Conservation (phyloP, 2,888 invertebrate genomes). For the Euphydryas editha region DNA sequence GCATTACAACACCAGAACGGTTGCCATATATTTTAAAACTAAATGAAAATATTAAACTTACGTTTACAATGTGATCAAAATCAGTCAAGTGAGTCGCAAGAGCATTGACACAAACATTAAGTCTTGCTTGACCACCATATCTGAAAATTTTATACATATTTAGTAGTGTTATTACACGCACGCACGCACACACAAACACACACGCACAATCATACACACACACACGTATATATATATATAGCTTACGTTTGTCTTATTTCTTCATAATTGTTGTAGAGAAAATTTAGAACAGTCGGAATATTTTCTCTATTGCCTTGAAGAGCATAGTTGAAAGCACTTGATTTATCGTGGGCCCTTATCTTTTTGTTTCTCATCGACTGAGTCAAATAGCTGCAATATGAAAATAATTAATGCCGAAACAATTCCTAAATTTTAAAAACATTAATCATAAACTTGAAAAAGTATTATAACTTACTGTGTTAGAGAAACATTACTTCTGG, state of each 20-base stretch:
- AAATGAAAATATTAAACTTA: no score
- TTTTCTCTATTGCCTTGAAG: conserved; percentile 83
- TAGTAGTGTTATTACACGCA: no score
- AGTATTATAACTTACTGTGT: conserved; percentile 55
- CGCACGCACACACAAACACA: no score
- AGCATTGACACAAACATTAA: conserved; percentile 57
- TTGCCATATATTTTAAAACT: no score
- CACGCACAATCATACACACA: no score
- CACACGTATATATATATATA: no score
- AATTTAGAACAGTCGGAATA: conserved; percentile 76
- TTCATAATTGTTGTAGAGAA: conserved; percentile 65
- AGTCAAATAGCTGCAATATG: conserved; percentile 75
- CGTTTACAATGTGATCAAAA: conserved; percentile 55
- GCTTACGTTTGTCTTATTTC: conserved; percentile 60
- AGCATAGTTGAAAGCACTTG: conserved; percentile 75
- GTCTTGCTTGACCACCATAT: conserved; percentile 67
- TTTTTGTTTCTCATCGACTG: conserved; percentile 69
- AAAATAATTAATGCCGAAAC: not conserved
- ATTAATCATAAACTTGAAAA: no score
- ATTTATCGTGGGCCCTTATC: conserved; percentile 77
- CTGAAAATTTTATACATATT: conserved; percentile 46
- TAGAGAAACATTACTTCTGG: conserved; percentile 55
- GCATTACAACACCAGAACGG: no score
- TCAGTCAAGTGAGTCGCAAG: conserved; percentile 60
- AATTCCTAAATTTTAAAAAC: no score